Evolutionary conservation across 2,888 invertebrate species (phyloP), one percentile per base, ranked within the genome.

Genomic region (Melipona beecheii): DNA sequence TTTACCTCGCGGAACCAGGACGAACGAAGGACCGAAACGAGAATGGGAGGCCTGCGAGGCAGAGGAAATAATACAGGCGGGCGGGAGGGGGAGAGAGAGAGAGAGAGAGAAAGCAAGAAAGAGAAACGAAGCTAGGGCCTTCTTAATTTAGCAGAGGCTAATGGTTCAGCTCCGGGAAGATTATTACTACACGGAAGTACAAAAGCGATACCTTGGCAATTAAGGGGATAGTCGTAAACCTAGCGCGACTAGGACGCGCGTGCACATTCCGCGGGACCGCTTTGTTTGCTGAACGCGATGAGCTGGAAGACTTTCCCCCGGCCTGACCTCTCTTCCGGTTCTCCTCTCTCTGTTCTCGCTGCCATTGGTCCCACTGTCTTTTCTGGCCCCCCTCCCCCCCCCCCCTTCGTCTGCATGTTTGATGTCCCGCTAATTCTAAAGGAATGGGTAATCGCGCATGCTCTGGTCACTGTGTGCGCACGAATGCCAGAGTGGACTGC

Each of bases 151-250:
- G 79, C 82, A 80, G 73, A 75, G 84, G 85, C 83, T 85, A 89
- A 91, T 91, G 90, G 90, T 90, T 93, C 78, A 90, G 90, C 82
- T 70, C 83, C 75, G 74, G 85, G 88, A 91, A 89, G 91, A 89
- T 93, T 93, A 94, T 92, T 56, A 56, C 92, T 64, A 62, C 31
- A 91, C 92, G 87, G 75, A 90, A 92, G 90, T 89, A 93, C 93
- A 93, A 93, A 93, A 92, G 93, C 93, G 92, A 93, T 93, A 93
- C 92, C 90, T 92, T 92, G 86, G 93, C 93, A 93, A 93, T 93
- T 93, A 93, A 92, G 92, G 89, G 81, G 91, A 91, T 89, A 92
- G 92, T 89, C 87, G 90, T 89, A 88, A 91, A 91, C 89, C 90
- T 89, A 81, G 43, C 78, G 83, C 79, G 77, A 78, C 86, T 82